Evolutionary conservation across 2,797 vertebrate species (phyloP).

Genomic region (Galagoides demidoff): DNA sequence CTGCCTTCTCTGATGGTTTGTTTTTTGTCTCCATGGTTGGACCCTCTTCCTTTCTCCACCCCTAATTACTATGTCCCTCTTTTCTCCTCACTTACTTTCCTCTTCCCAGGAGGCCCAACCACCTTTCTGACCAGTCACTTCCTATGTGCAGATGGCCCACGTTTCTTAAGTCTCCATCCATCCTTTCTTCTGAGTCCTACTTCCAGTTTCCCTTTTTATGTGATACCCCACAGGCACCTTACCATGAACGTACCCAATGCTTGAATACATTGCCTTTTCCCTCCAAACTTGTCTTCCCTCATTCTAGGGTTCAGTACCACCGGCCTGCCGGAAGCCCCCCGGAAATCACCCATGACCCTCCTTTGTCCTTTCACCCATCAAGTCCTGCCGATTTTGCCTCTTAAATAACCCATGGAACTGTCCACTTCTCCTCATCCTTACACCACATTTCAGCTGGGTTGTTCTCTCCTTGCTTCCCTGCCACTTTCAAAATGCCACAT

Average conservation of each 20-base stretch:
- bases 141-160: not conserved
- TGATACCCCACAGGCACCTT: not conserved
- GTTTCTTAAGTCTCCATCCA: not conserved
- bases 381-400: not conserved
- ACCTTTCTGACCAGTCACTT: not conserved
- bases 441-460: not conserved
- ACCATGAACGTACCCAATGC: not conserved
- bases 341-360: no score
- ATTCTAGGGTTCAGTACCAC: not conserved
- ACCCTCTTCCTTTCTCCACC: not conserved
- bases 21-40: not conserved
- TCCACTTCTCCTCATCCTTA: not conserved
- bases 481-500: not conserved
- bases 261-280: not conserved
- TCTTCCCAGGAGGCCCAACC: not conserved
- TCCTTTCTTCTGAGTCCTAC: not conserved
- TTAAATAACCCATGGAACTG: not conserved
- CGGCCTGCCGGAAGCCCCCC: not conserved
- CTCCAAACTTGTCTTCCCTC: not conserved
- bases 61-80: not conserved
- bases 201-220: not conserved
- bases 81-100: not conserved
- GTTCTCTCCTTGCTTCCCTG: not conserved
- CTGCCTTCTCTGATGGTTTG: not conserved
- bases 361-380: rapidly evolving